Evolutionary conservation across 2,888 invertebrate species (phyloP).

Genomic region (Drosophila borborema): DNA sequence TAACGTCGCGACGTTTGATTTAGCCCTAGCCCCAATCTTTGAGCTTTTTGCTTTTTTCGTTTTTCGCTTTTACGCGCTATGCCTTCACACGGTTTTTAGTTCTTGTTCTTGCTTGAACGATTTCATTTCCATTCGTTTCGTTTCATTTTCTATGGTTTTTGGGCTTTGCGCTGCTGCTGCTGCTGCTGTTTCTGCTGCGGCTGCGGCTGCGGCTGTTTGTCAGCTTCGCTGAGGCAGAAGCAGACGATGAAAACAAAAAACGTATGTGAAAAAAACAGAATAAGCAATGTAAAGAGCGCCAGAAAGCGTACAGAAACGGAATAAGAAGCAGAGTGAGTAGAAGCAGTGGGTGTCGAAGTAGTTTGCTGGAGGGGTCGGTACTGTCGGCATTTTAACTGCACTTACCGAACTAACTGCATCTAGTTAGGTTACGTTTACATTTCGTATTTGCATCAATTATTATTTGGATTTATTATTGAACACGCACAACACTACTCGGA

Average conservation of each 20-base stretch:
- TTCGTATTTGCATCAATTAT: slow-evolving; percentile 32
- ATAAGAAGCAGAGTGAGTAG: slow-evolving; percentile 3
- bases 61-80: slow-evolving; percentile 28
- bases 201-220: slow-evolving; percentile 1
- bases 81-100: slow-evolving; percentile 27
- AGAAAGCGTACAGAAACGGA: slow-evolving; percentile 8
- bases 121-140: slow-evolving; percentile 36
- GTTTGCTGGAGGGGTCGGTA: background rate
- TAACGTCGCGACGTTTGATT: slow-evolving; percentile 57
- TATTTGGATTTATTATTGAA: slow-evolving; percentile 40
- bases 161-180: slow-evolving; percentile 19
- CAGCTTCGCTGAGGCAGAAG: slow-evolving; percentile 40
- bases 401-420: slow-evolving; percentile 46
- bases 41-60: slow-evolving; percentile 54
- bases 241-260: slow-evolving; percentile 79
- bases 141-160: slow-evolving; percentile 36
- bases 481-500: slow-evolving; percentile 28
- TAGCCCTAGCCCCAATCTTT: slow-evolving; percentile 65
- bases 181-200: slow-evolving; percentile 6
- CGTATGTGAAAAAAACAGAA: slow-evolving; percentile 63
- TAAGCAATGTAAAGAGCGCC: slow-evolving; percentile 37
- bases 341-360: background rate
- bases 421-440: slow-evolving; percentile 15
- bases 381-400: slow-evolving; percentile 27
- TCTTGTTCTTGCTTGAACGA: slow-evolving; percentile 28